Percentiles rank a stretch among this genome's conserved stretches.
Evolutionary conservation across 2,888 invertebrate species (phyloP).

Genomic region (Clostera curtula): DNA sequence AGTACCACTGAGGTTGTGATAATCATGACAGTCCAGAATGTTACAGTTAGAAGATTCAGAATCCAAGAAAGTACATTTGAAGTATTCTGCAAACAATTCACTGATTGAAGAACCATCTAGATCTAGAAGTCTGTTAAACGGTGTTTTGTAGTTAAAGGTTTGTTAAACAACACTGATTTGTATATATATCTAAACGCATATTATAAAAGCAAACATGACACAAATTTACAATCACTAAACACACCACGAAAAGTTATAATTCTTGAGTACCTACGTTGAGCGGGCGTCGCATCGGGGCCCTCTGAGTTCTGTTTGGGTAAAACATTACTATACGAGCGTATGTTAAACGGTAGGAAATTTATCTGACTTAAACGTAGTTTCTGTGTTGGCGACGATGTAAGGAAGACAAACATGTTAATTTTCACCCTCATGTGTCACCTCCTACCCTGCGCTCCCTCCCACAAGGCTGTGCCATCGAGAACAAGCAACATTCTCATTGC

Average conservation of each 20-base stretch:
- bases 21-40: too few species aligned
- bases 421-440: constrained; percentile 36
- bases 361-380: constrained; percentile 72
- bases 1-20: too few species aligned
- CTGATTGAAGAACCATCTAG: too few species aligned
- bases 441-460: constrained; percentile 17
- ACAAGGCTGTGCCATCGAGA: too few species aligned
- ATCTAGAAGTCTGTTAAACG: too few species aligned
- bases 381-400: constrained; percentile 66
- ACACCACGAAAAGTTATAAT: constrained; percentile 57
- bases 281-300: constrained; percentile 31
- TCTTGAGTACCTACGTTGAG: constrained; percentile 55
- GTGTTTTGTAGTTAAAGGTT: too few species aligned
- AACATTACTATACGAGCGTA: constrained; percentile 55
- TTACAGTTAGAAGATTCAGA: too few species aligned
- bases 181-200: too few species aligned
- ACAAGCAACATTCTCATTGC: too few species aligned
- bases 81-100: too few species aligned
- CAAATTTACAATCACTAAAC: constrained; percentile 25
- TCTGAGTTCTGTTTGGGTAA: constrained; percentile 44
- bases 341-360: constrained; percentile 68
- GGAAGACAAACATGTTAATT: constrained; percentile 74
- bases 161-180: too few species aligned
- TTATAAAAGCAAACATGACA: constrained; percentile 22
- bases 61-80: too few species aligned